A percentile compares a stretch with the other conserved stretches of the same genome.
Conservation (phyloP, 2,797 vertebrate genomes). For the Pseudomugil tenellus region DNA sequence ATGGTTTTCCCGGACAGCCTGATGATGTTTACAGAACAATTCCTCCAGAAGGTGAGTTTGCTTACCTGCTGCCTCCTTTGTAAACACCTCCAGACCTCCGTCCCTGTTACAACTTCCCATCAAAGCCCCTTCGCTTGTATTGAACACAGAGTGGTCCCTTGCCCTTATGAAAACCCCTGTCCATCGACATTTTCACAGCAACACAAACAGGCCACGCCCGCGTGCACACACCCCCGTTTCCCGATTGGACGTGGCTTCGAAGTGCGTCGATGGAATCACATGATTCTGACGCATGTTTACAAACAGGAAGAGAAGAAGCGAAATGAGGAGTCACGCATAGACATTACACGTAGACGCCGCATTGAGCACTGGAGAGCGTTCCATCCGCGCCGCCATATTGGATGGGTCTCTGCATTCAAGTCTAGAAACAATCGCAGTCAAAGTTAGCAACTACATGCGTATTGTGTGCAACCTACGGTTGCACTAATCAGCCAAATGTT, state of each 20-base stretch:
- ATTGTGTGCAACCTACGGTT: too few species aligned
- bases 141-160: constrained; percentile 31
- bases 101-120: constrained; percentile 7
- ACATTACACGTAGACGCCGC: too few species aligned
- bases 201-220: constrained; percentile 75
- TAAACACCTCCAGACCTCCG: constrained; percentile 8
- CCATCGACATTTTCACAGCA: constrained; percentile 78
- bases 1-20: neutral
- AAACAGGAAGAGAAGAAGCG: constrained; percentile 69
- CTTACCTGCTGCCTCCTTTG: constrained; percentile 45
- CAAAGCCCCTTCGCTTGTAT: constrained; percentile 9
- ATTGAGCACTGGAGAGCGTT: too few species aligned
- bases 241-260: constrained; percentile 68
- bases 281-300: constrained; percentile 86
- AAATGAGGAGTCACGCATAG: neutral
- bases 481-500: too few species aligned
- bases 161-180: constrained; percentile 32
- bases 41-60: neutral
- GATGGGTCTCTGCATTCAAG: too few species aligned
- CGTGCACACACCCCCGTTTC: constrained; percentile 80
- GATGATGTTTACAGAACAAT: constrained; percentile 24
- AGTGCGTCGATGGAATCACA: constrained; percentile 70
- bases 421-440: too few species aligned
- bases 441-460: too few species aligned
- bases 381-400: too few species aligned